These are phyloP conservation scores for Phyto melanocephala DNA, from an alignment of 2,888 invertebrate genomes.

Conservation along the genomic window DNA sequence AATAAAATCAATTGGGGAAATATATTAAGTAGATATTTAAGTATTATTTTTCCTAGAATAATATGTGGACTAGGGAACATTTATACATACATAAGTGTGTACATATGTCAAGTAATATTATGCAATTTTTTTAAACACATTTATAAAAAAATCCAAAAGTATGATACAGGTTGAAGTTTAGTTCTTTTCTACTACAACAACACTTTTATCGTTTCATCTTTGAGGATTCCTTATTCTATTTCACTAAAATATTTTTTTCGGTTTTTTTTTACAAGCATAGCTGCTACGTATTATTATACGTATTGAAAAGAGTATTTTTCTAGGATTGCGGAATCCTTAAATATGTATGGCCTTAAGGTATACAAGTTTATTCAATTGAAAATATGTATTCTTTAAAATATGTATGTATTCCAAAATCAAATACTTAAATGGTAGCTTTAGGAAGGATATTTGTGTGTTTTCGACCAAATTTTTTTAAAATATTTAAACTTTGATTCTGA, in stretches of 20 bases:
- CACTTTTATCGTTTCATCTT: neutral
- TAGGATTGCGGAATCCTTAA: constrained; percentile 1
- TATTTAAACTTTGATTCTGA: neutral
- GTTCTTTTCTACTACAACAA: neutral
- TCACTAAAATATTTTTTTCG: neutral
- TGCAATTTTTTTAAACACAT: neutral
- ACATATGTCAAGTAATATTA: neutral
- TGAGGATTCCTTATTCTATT: neutral
- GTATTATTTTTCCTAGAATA: neutral
- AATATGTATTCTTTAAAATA: constrained; percentile 11
- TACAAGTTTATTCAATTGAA: neutral
- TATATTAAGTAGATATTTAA: neutral
- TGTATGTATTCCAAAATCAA: constrained; percentile 40
- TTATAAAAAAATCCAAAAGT: neutral
- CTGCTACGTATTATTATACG: neutral
- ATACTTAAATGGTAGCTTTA: neutral
- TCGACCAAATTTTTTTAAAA: neutral
- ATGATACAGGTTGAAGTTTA: neutral
- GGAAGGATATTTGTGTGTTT: neutral
- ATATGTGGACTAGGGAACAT: neutral
- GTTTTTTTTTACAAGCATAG: neutral
- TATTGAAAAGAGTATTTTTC: constrained; percentile 6
- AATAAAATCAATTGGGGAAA: neutral
- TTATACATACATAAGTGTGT: neutral
- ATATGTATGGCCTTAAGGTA: constrained; percentile 8